Base-by-base conservation (phyloP, 1,140 invertebrate species). In the Brachionus paranguensis region DNA sequence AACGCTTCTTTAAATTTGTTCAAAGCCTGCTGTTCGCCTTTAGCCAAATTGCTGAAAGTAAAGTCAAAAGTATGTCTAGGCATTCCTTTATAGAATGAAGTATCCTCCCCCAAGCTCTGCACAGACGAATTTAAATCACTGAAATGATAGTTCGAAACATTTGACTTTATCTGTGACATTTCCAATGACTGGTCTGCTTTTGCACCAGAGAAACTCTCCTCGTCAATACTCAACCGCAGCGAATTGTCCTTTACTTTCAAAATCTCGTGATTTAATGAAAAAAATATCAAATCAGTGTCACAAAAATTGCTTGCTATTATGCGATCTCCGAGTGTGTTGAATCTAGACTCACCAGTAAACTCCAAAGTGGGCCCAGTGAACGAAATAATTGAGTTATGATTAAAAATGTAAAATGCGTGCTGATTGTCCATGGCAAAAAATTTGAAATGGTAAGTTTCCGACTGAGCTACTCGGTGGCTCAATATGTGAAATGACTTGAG, bases 321-420 rank as follows among this genome's bases (percentile, higher is more conserved):
- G 12, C 53, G 20, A 81, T 81, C 78, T 14, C 53, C 78, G 10
- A 81, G 33, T 11, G 78, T 81, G 53, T 81, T 64, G 43, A 81
- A 81, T 17, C 64, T 81, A 3, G 78, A 81, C 24, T 81, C 78
- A 27, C 78, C 78, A 37, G 50, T 68, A 29, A 60, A 81, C 7
- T 81, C 78, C 29, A 81, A 68, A 64, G 53, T 81, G 7, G 78
- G 78, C 5, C 78, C 78, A 68, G 78, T 81, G 53, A 81, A 81
- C 24, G 78, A 60, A 20, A 81, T 68, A 5, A 81, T 20, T 29
- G 64, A 68, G 37, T 81, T 81, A 4, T 41, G 37, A 64, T 81
- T 43, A 24, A 37, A 68, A 6, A 81, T 64, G 53, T 81, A 81
- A 64, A 81, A 81, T 45, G 78, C 53, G 33, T 81, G 78, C 10